Evolutionary conservation across 2,113 vertebrate species (phyloP).

Genomic region (Melanostigma gelatinosum): DNA sequence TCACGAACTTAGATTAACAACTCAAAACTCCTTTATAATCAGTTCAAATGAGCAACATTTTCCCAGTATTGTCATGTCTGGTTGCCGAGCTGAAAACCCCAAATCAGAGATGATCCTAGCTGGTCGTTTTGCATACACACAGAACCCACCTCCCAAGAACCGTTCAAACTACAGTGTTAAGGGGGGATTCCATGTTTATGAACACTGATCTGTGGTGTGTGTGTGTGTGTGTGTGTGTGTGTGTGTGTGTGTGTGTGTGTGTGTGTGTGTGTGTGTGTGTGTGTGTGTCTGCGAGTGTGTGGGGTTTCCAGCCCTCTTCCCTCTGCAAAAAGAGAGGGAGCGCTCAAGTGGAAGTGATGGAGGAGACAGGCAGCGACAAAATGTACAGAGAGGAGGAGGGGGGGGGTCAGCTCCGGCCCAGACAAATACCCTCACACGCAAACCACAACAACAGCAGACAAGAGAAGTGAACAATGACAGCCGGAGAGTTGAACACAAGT

Average conservation of each 20-base stretch:
- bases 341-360: conserved; percentile 82
- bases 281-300: conserved; percentile 19
- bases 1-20: conserved; percentile 7
- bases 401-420: conserved; percentile 59
- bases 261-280: conserved; percentile 44
- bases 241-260: conserved; percentile 25
- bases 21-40: neutral
- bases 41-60: neutral
- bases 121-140: conserved; percentile 64
- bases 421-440: conserved; percentile 80
- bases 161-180: conserved; percentile 64
- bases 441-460: conserved; percentile 72
- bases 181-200: conserved; percentile 58
- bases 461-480: conserved; percentile 68
- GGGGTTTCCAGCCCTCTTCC: conserved; percentile 52
- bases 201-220: conserved; percentile 60
- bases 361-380: conserved; percentile 76
- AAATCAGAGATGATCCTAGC: conserved; percentile 45
- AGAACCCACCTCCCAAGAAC: conserved; percentile 51
- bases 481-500: conserved; percentile 52
- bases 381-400: conserved; percentile 70
- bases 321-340: conserved; percentile 63
- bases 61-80: conserved; percentile 1
- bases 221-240: conserved; percentile 35
- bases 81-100: conserved; percentile 34